These are phyloP conservation scores for Microctenopoma stevenorrisi DNA, from an alignment of 2,797 vertebrate genomes.

Conservation along the genomic window DNA sequence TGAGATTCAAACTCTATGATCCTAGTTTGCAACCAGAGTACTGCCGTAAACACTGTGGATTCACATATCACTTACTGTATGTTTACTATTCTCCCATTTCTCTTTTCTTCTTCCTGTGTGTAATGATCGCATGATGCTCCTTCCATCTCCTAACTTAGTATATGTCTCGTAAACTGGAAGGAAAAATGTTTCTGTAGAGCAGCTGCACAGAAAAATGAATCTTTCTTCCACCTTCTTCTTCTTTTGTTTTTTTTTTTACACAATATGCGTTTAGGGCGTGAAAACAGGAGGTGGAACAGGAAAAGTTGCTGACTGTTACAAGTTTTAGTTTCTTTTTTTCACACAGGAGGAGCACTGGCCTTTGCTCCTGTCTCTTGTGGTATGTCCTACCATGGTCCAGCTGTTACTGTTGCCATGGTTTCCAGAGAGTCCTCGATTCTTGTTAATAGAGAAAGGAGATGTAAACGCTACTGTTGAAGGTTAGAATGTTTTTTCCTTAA, in stretches of 20 bases:
- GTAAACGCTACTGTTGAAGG: slow-evolving; percentile 85
- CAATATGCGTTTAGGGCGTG: not conserved
- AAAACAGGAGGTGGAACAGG: not conserved
- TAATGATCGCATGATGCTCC: not conserved
- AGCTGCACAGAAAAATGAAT: not conserved
- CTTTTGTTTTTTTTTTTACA: not conserved
- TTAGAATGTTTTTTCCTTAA: slow-evolving; percentile 55
- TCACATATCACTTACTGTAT: not conserved
- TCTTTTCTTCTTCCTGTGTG: not conserved
- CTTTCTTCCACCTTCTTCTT: not conserved
- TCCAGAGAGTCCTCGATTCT: slow-evolving; percentile 92
- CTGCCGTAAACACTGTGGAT: not conserved
- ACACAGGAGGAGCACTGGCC: slow-evolving; percentile 91
- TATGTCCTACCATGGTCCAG: slow-evolving; percentile 86
- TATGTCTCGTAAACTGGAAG: not conserved
- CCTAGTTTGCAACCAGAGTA: not conserved
- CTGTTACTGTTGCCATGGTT: slow-evolving; percentile 90
- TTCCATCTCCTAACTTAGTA: not conserved
- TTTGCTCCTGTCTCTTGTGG: slow-evolving; percentile 85
- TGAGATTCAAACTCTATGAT: not conserved
- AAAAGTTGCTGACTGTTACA: not conserved
- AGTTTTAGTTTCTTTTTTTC: not conserved
- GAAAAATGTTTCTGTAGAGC: not conserved
- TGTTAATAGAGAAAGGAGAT: slow-evolving; percentile 90
- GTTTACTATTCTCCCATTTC: too few relatives aligned